Evolutionary conservation across 2,888 invertebrate genomes (phyloP).

Genomic region (Bhutanitis thaidina): DNA sequence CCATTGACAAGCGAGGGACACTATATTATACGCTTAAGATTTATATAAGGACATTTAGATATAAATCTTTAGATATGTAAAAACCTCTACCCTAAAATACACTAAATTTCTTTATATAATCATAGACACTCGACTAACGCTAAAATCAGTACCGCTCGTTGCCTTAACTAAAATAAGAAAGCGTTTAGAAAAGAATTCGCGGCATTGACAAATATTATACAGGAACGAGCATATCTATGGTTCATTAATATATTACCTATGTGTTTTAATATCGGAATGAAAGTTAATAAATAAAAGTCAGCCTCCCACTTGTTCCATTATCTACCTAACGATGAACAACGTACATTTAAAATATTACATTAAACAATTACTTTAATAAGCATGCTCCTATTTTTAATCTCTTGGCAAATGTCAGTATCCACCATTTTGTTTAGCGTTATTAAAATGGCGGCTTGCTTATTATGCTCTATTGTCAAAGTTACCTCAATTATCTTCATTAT

Average conservation of each 20-base stretch:
- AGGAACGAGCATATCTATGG: slow-evolving; percentile 46
- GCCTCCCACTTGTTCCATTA: slow-evolving; percentile 33
- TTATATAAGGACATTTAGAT: slow-evolving; percentile 2
- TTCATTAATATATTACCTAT: slow-evolving; percentile 21
- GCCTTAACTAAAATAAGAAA: neutral
- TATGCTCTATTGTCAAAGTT: neutral
- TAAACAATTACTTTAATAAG: neutral
- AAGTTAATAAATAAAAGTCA: slow-evolving; percentile 41
- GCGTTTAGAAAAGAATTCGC: slow-evolving; percentile 3
- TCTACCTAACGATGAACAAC: slow-evolving; percentile 21
- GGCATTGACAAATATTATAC: slow-evolving; percentile 24
- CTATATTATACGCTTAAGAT: neutral
- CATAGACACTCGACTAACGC: neutral
- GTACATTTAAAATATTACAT: slow-evolving; percentile 3
- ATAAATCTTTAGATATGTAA: slow-evolving; percentile 21
- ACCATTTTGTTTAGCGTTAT: neutral
- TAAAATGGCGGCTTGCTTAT: slow-evolving; percentile 5
- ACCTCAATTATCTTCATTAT: neutral
- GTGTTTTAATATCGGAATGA: slow-evolving; percentile 32
- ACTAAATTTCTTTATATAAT: slow-evolving; percentile 4
- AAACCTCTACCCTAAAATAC: slow-evolving; percentile 12
- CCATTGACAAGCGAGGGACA: neutral
- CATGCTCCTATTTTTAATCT: slow-evolving; percentile 3
- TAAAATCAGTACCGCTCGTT: neutral
- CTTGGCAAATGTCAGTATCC: slow-evolving; percentile 8